A percentile compares a stretch with the other conserved stretches of the same genome.
Evolutionary conservation across 2,113 vertebrate species (phyloP).

Genomic region (Petrocephalus zakoni): DNA sequence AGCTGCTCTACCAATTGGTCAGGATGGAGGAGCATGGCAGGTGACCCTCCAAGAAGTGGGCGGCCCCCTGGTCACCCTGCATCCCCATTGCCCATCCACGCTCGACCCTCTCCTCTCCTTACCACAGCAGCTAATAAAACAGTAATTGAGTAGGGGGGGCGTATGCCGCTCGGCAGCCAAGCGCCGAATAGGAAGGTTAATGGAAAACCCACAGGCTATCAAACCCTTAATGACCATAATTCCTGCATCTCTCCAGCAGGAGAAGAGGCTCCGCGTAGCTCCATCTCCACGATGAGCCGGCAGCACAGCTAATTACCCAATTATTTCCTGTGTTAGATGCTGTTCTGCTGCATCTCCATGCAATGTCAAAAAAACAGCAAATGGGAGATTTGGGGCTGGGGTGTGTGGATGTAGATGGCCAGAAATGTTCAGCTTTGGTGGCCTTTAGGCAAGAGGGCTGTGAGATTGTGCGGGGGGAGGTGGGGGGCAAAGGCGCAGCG

Average conservation of each 20-base stretch:
- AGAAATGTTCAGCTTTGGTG: neutral
- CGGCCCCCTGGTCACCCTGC: conserved; percentile 48
- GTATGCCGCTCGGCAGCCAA: conserved; percentile 24
- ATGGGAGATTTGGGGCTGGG: conserved; percentile 24
- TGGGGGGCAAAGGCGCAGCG: neutral
- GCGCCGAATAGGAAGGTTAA: conserved; percentile 51
- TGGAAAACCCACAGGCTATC: conserved; percentile 50
- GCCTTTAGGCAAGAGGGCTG: neutral
- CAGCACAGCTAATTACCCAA: conserved; percentile 39
- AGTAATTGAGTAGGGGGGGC: conserved; percentile 44
- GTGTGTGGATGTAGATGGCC: neutral
- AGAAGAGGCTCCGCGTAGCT: conserved; percentile 50
- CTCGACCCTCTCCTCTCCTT: conserved; percentile 37
- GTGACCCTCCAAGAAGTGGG: conserved; percentile 21
- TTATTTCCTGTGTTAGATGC: conserved; percentile 53
- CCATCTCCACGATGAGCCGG: conserved; percentile 44
- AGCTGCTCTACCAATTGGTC: neutral
- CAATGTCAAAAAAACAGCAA: conserved; percentile 42
- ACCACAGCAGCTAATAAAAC: conserved; percentile 38
- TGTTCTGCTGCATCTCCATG: conserved; percentile 55
- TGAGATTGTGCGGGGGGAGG: neutral
- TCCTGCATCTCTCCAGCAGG: conserved; percentile 59
- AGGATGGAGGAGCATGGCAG: neutral
- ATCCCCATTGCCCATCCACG: conserved; percentile 49
- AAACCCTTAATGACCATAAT: conserved; percentile 51